Base-by-base conservation (phyloP, 1,140 invertebrate species). In the Lepeophtheirus salmonis region DNA sequence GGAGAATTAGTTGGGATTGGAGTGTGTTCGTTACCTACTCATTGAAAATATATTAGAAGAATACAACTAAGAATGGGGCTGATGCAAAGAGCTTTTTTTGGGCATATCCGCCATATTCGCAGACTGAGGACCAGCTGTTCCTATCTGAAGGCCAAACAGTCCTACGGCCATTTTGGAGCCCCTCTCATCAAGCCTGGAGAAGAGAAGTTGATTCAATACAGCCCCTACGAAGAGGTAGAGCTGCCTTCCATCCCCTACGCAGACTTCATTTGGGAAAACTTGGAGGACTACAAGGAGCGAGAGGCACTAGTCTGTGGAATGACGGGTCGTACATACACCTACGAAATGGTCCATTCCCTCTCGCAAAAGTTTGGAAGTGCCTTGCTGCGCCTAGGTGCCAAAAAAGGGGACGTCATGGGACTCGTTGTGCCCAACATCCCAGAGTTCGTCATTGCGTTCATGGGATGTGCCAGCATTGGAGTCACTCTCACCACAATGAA, bases 361-460 rank as follows among this genome's bases (percentile, higher is more conserved):
- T 24, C 64, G 4, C 61, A 64, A 14, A 64, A 65, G 55, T 68
- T 73, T 20, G 72, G 68, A 12, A 69, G 68, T 62, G 69, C 67
- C 10, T 57, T 74, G 2, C 64, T 64, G 17, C 23, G 67, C 50
- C 55, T 62, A 56, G 74, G 75, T 0, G 70, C 75, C 51, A 67
- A 68, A 48, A 70, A 70, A 21, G n/a, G 75, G n/a, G 72, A 76
- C 61, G 68, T 73, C 4, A 62, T 74, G 1, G 70, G 67, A 10
- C 59, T 75, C 1, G 67, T 68, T 48, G 49, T 69, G 20, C 79
- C 82, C 1, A 91, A 90, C 70, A 68, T 78, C n/a, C 84, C 85
- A 0, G 85, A 90, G 68, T 84, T 77, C 68, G 71, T 79, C 0
- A 76, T 65, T 23, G 61, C 63, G 14, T 58, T 65, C 26, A 26